Evolutionary conservation across 1,140 invertebrate genomes (phyloP), one percentile per base, ranked within the genome.

Genomic region (Apis florea): DNA sequence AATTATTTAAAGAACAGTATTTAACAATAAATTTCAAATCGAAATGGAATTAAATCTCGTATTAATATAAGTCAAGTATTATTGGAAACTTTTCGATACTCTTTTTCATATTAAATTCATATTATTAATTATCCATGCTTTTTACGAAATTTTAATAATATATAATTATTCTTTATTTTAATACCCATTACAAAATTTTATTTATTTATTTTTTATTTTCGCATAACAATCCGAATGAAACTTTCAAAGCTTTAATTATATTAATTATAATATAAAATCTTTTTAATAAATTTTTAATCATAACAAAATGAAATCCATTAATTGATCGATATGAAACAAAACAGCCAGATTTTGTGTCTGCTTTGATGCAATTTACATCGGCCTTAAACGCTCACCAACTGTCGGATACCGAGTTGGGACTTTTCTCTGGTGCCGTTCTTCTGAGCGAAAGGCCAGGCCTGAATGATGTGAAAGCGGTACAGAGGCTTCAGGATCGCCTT

Each of bases 321-420:
- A 80, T 75, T 11, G 24, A 74, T 79, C 19, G 1, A 79, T 79
- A 17, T 47, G 47, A 67, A 73, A 67, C 70, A 82, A 76, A 90
- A 47, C 92, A 97, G 96, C 92, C 92, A 61, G 96, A 97, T 73
- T 98, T 98, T 88, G 96, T 97, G 1, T 93, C 95, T 17, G 95
- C 96, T 2, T 87, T 98, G 85, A 94, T 97, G 90, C 96, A 97
- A 88, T 98, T 99, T 94, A 95, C 97, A 56, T 95, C 95, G 76
- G 95, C 95, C 17, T 94, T 99, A 90, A 97, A 97, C 87, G 95
- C 95, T 53, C 94, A 98, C 85, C 95, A 96, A 83, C 93, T 98
- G 84, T 97, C 96, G 86, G 98, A 99, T 88, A 97, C 97, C 13
- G 98, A 99, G 94, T 94, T 99, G 82, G 98, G 97, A 1, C 93